Base-by-base conservation (phyloP, 1,140 invertebrate genomes). In the Hydropsyche tenuis region DNA sequence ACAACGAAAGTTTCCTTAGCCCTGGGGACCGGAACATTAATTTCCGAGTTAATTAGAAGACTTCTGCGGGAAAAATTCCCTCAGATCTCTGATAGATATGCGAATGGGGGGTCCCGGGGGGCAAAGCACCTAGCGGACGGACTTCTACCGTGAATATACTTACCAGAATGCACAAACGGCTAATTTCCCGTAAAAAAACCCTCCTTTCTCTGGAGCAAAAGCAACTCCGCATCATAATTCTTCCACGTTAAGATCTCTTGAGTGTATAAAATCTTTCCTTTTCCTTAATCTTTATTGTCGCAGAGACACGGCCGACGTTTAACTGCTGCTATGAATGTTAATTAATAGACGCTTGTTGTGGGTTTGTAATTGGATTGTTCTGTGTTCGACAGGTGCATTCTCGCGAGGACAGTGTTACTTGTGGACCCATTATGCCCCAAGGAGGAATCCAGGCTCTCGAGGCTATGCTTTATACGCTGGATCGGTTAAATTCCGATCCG, bases 371-470 rank as follows among this genome's bases (percentile, higher is more conserved):
- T 66, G 16, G 25, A 48, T 22, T 62, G 4, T 65, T 37, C 30
- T 68, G 11, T 20, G 45, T 56, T 37, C 30, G 30, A 37, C 23
- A 76, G 74, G 71, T 96, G 0, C 96, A 98, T 85, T 94, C 96
- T 77, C 85, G 96, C n/a, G 93, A 96, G 79, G 92, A 94, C 77
- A 85, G 85, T 23, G 88, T 91, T 69, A 93, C 90, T 3, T 97
- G 96, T 80, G 96, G 96, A 0, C 93, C 92, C 0, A 91, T 98
- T 7, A 97, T 97, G 96, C 94, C 95, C 0, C 95, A 98, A 81
- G 96, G 96, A 0, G 95, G 96, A 5, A 89, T 94, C 1, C 93
- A 98, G 80, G 94, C 96, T 0, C 81, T 97, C 66, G 96, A 98
- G 81, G 92, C 92, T 0, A 97, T 97, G 95, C 84, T 98, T 4